Evolutionary conservation across 2,797 vertebrate species (phyloP), one percentile per base, ranked within the genome.

Genomic region (Semaprochilodus insignis): DNA sequence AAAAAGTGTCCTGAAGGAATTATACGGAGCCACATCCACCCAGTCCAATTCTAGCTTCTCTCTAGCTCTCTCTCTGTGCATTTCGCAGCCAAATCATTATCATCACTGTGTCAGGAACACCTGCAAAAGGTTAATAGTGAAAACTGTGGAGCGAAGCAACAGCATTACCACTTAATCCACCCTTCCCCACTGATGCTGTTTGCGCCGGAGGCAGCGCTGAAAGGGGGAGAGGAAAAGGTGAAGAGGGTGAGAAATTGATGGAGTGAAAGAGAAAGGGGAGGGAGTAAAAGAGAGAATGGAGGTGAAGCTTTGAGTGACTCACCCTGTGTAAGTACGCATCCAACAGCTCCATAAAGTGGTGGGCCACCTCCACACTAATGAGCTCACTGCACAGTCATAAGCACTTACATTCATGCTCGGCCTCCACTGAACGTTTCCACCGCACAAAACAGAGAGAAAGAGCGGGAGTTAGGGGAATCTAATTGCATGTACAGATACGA

Each of bases 321-420:
- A 87, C 82, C 67, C 84, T 82, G 86, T 77, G 63, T 83, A 83
- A 87, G 79, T 82, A 86, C 85, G 85, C 83, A 82, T 83, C 86
- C 81, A 83, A 79, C 84, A 81, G 84, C 88, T 85, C 70, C 66
- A 83, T 67, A 85, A 87, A 88, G 79, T 88, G 86, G 77, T 74
- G 70, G 78, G 77, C 86, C 86, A 88, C 88, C 88, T 88, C 87
- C 86, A 88, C 85, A 83, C 79, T 88, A 85, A 89, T 83, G 77
- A 88, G 88, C 86, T 89, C 83, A 87, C 83, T 86, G 83, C 86
- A 85, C 59, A 88, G 84, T 75, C 85, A 78, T 83, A 83, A 73
- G 66, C 73, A 65, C 83, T 78, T 71, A 73, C 67, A 51, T 63
- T 75, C 81, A 77, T 66, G 57, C 84, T 77, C 78, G 60, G 78